Conservation (phyloP, 1,140 invertebrate species). For the Heliconius eleuchia region DNA sequence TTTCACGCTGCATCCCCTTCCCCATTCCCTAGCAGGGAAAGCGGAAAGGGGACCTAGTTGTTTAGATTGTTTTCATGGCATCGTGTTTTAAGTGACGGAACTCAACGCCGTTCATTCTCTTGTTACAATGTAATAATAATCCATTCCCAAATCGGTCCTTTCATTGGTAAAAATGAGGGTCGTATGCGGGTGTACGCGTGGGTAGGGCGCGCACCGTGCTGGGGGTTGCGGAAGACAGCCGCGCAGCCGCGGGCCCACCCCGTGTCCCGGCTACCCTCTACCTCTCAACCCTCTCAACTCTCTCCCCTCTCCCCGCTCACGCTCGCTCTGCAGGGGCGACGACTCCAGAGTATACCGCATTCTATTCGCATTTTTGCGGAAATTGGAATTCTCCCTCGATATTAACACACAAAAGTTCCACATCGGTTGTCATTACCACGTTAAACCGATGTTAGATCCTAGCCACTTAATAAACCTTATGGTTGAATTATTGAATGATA, state of each 20-base stretch:
- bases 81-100: no score
- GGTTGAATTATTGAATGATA: conserved; percentile 34
- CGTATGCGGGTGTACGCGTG: conserved; percentile 37
- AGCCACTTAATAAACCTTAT: conserved; percentile 19
- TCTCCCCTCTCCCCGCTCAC: conserved; percentile 40
- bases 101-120: no score
- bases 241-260: conserved; percentile 59
- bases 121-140: no score
- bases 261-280: conserved; percentile 29
- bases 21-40: no score
- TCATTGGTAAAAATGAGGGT: conserved; percentile 45
- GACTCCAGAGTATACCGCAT: conserved; percentile 56
- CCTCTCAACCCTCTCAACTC: not conserved
- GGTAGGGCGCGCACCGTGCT: conserved; percentile 55
- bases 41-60: no score
- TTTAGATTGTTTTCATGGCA: no score
- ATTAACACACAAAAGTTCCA: conserved; percentile 47
- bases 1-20: no score
- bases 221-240: conserved; percentile 48
- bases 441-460: conserved; percentile 1
- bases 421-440: conserved; percentile 41
- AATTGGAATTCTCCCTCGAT: conserved; percentile 67
- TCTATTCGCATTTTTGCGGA: conserved; percentile 70
- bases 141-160: conserved; percentile 37
- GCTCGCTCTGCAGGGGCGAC: conserved; percentile 73